These are phyloP conservation scores for Hypomecis atomaria DNA, from an alignment of 2,888 invertebrate genomes.

Conservation along the genomic window DNA sequence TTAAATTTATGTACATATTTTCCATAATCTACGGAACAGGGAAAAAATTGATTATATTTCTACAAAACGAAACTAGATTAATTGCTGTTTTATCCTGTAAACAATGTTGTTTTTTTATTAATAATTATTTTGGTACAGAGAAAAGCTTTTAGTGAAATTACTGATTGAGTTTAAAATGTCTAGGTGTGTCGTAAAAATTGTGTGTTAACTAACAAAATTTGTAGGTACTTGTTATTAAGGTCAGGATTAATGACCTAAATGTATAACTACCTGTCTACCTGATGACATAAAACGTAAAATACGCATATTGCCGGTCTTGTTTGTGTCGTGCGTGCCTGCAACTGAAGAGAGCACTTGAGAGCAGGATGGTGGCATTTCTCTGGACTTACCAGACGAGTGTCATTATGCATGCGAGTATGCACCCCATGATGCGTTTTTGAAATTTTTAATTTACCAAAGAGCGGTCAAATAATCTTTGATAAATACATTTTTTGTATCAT, in stretches of 20 bases:
- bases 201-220: background rate
- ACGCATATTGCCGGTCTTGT: conserved; percentile 1
- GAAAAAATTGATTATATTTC: too few species aligned
- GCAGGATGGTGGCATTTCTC: conserved; percentile 1
- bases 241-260: conserved; percentile 9
- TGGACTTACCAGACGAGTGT: conserved; percentile 5
- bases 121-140: too few species aligned
- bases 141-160: background rate
- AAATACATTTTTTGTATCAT: too few species aligned
- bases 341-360: too few species aligned
- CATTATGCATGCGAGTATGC: conserved; percentile 5
- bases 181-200: background rate
- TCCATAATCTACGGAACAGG: too few species aligned
- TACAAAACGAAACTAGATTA: too few species aligned
- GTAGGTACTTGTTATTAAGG: background rate
- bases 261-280: background rate
- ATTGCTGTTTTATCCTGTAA: too few species aligned
- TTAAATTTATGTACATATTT: too few species aligned
- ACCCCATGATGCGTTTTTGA: background rate
- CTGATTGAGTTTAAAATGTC: background rate
- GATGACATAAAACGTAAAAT: background rate
- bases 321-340: background rate
- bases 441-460: background rate
- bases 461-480: too few species aligned
- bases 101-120: too few species aligned